Evolutionary conservation across 2,113 vertebrate species (phyloP).

Genomic region (Arenaria interpres): DNA sequence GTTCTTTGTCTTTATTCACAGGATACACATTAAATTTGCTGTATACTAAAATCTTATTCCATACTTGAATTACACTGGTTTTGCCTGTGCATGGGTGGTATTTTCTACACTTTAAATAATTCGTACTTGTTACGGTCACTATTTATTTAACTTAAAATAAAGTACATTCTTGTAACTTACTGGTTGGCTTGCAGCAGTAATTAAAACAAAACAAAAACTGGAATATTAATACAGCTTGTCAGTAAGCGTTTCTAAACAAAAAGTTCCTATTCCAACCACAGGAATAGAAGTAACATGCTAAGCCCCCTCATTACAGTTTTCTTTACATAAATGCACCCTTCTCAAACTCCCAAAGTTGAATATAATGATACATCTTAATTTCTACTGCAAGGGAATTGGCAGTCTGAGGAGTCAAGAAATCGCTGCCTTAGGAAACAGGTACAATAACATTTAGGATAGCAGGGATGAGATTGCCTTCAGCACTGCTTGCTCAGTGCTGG

Average conservation of each 20-base stretch:
- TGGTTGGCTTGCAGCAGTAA: constrained; percentile 13
- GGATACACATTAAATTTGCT: background rate
- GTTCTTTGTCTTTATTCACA: constrained; percentile 8
- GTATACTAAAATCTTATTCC: background rate
- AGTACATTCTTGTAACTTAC: constrained; percentile 26
- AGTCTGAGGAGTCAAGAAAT: background rate
- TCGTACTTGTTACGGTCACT: constrained; percentile 30
- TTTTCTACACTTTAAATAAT: constrained; percentile 55
- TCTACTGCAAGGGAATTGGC: background rate
- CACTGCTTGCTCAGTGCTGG: background rate
- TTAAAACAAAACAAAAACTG: background rate
- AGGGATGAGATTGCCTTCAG: background rate
- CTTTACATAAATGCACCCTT: background rate
- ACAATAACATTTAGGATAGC: background rate
- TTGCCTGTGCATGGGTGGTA: constrained; percentile 23
- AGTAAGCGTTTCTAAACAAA: background rate
- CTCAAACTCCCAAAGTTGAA: background rate
- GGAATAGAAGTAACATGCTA: background rate
- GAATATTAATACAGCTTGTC: background rate
- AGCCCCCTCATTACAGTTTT: background rate
- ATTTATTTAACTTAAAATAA: constrained; percentile 65
- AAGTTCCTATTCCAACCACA: background rate
- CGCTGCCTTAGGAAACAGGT: background rate
- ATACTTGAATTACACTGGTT: constrained; percentile 26
- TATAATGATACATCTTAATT: background rate